These are phyloP conservation scores for Saxidomus purpurata DNA, from an alignment of 1,140 invertebrate species.

Conservation along the genomic window DNA sequence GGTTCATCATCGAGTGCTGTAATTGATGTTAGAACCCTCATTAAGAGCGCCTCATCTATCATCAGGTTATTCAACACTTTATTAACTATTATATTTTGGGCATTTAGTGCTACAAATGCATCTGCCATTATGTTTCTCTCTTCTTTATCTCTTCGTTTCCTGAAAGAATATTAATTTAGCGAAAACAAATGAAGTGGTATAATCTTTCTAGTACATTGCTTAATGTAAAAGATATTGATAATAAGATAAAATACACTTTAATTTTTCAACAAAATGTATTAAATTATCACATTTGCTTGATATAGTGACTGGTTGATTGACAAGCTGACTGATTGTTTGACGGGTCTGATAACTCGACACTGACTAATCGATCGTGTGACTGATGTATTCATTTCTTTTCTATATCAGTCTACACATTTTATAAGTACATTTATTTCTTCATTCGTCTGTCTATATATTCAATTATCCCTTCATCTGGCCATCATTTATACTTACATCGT, in stretches of 20 bases:
- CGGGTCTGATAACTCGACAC: too few relatives aligned
- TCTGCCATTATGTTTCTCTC: conserved; percentile 43
- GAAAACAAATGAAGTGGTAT: too few relatives aligned
- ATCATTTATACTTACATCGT: conserved; percentile 10
- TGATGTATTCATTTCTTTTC: too few relatives aligned
- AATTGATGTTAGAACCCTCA: neutral
- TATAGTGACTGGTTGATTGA: neutral
- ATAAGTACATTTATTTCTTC: too few relatives aligned
- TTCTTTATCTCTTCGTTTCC: neutral
- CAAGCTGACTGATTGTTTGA: too few relatives aligned
- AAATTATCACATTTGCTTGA: neutral
- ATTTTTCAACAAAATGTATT: neutral
- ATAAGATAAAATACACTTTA: neutral
- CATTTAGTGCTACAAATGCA: neutral
- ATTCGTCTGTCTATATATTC: too few relatives aligned
- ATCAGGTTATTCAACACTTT: neutral
- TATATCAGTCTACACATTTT: too few relatives aligned
- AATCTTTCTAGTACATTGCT: too few relatives aligned
- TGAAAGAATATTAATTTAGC: neutral
- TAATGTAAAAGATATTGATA: too few relatives aligned
- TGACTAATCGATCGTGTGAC: too few relatives aligned
- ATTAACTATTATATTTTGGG: conserved; percentile 13
- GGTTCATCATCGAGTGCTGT: neutral
- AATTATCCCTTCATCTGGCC: too few relatives aligned
- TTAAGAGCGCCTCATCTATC: neutral